Conservation (phyloP, 2,113 vertebrate species). For the Myodes glareolus region DNA sequence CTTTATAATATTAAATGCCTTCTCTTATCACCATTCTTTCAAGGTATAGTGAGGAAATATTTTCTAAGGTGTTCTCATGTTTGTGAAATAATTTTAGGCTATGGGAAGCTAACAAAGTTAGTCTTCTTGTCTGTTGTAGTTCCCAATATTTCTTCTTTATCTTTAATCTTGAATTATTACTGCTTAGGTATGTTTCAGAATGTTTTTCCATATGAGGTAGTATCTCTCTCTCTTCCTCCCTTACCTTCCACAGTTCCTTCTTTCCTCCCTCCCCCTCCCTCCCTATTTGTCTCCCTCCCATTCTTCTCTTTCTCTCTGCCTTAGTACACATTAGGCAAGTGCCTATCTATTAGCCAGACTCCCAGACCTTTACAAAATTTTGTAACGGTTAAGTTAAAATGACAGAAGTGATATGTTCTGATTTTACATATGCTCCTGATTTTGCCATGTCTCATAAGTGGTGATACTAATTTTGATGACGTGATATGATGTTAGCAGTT, state of each 20-base stretch:
- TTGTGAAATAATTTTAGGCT: background rate
- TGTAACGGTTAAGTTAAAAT: background rate
- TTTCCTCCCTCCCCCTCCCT: background rate
- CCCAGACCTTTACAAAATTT: background rate
- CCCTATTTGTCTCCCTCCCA: no score
- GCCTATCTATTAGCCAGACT: background rate
- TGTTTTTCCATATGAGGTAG: background rate
- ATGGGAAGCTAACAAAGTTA: background rate
- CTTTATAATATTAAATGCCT: background rate
- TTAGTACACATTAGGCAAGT: background rate
- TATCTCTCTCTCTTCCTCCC: background rate
- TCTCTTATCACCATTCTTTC: background rate
- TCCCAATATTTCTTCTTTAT: background rate
- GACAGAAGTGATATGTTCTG: background rate
- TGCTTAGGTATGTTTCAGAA: background rate
- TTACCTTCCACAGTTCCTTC: background rate
- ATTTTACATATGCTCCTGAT: background rate
- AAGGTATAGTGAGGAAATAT: background rate
- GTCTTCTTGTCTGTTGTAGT: background rate
- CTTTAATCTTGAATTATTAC: background rate
- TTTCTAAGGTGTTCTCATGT: background rate
- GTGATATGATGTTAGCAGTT: background rate
- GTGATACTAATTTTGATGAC: background rate
- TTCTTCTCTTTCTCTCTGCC: background rate
- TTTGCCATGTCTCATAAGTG: background rate